These are phyloP conservation scores for Leucoraja ocellata DNA, from an alignment of 2,797 vertebrate species.

Conservation along the genomic window DNA sequence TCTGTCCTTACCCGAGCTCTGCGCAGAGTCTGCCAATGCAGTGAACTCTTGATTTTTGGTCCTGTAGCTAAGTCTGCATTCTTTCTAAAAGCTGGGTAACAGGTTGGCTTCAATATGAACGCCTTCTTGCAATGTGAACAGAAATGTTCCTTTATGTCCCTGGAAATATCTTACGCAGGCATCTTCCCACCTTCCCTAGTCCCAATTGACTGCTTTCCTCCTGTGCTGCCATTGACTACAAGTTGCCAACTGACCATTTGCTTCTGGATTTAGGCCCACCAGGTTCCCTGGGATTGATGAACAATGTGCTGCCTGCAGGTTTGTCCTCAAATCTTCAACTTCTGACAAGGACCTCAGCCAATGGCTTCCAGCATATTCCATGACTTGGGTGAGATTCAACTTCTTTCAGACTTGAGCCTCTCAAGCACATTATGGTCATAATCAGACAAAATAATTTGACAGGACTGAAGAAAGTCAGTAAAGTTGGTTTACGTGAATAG, in stretches of 20 bases:
- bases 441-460: background rate
- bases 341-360: background rate
- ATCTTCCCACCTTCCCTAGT: background rate
- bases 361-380: background rate
- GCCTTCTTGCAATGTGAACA: background rate
- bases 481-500: background rate
- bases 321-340: background rate
- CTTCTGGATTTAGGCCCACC: background rate
- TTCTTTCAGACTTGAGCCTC: background rate
- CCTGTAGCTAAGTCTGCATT: too few species aligned
- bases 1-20: too few species aligned
- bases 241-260: background rate
- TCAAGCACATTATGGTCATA: background rate
- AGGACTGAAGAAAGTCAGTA: background rate
- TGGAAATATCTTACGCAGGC: background rate
- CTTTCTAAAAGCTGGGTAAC: too few species aligned
- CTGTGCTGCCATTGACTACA: background rate
- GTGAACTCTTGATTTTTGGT: too few species aligned
- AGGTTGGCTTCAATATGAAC: too few species aligned
- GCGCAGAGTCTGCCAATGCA: too few species aligned
- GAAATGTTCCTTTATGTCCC: background rate
- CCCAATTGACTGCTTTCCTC: background rate
- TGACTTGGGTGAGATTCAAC: background rate
- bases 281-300: background rate
- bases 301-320: background rate